Evolutionary conservation across 2,888 invertebrate genomes (phyloP).

Genomic region (Agelastica alni): DNA sequence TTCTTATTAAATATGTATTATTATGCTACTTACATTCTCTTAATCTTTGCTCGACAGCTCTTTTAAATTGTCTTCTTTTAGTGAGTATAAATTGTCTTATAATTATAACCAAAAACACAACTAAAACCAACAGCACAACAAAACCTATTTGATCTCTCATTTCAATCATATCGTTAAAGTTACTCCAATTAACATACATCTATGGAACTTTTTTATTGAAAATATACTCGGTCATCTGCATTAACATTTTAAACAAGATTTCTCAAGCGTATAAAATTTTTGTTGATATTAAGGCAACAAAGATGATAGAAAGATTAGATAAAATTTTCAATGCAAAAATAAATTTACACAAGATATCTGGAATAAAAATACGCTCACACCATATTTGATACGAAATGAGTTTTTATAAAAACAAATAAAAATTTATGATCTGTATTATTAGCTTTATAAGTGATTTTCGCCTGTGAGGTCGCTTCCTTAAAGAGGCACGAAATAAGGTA

Average conservation of each 20-base stretch:
- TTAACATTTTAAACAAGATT: not conserved
- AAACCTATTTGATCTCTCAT: conserved; percentile 38
- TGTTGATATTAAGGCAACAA: not conserved
- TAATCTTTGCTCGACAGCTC: conserved; percentile 16
- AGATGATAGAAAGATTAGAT: conserved; percentile 23
- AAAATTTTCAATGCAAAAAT: conserved; percentile 13
- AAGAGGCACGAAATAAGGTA: too few relatives aligned
- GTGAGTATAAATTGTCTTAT: conserved; percentile 35
- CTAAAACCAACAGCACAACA: conserved; percentile 33
- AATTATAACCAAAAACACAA: conserved; percentile 34
- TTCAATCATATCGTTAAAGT: not conserved
- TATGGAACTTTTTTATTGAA: not conserved
- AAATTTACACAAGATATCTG: conserved; percentile 14
- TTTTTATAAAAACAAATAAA: too few relatives aligned
- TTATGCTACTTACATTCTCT: too few relatives aligned
- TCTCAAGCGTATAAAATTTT: not conserved
- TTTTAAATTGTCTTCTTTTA: conserved; percentile 31
- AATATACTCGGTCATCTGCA: not conserved
- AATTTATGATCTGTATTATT: too few relatives aligned
- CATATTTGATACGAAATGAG: too few relatives aligned
- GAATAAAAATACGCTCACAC: conserved; percentile 1
- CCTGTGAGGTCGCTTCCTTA: too few relatives aligned
- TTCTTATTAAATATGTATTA: too few relatives aligned
- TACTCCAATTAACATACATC: not conserved
- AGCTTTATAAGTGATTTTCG: too few relatives aligned